A percentile compares a stretch with the other conserved stretches of the same genome.
Conservation (phyloP, 2,113 vertebrate species). For the Chinchilla lanigera region DNA sequence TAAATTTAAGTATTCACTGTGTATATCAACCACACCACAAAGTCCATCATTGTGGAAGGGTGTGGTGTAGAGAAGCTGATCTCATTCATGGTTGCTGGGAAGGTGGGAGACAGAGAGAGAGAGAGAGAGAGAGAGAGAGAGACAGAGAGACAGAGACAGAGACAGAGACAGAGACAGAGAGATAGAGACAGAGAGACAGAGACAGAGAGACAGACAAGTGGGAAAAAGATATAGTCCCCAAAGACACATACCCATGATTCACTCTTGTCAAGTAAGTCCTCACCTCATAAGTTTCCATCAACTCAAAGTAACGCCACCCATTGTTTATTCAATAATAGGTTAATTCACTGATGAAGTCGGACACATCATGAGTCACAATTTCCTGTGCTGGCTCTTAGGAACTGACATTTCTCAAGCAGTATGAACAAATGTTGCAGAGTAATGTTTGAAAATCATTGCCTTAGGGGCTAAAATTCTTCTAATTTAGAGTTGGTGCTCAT, state of each 20-base stretch:
- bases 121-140: no score
- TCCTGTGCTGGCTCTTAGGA: not conserved
- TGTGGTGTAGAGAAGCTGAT: not conserved
- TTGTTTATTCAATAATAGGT: not conserved
- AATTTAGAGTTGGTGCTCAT: not conserved
- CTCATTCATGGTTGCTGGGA: not conserved
- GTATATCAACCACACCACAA: not conserved
- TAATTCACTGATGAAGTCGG: not conserved
- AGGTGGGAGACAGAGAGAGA: not conserved
- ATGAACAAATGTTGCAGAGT: not conserved
- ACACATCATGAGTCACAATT: not conserved
- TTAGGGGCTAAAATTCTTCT: not conserved
- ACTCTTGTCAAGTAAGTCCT: not conserved
- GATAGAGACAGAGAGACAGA: not conserved
- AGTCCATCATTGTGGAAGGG: not conserved
- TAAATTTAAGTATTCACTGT: not conserved
- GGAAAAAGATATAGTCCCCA: not conserved
- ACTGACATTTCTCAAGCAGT: not conserved
- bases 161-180: no score
- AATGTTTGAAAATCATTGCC: not conserved
- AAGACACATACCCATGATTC: not conserved
- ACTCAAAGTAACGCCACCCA: not conserved
- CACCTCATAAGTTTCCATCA: not conserved
- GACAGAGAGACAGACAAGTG: accelerated
- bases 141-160: not conserved